phyloP scores from a whole-genome alignment of 2,113 vertebrate species.

The Daphoenositta chrysoptera region DNA sequence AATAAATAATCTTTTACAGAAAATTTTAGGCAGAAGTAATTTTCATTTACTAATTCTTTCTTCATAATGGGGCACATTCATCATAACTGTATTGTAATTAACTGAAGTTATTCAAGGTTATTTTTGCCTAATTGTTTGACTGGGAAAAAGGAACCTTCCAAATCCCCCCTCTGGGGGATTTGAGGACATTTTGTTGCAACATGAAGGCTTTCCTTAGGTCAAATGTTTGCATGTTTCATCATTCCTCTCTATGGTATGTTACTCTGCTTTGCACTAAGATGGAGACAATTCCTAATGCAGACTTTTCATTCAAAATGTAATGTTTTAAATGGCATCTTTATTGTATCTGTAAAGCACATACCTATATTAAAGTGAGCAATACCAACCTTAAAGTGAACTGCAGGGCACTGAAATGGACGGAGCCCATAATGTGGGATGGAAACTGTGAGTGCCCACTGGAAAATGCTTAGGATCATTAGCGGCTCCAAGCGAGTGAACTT shows the following conservation, averaged over 20 bases:
- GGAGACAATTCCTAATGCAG: background rate
- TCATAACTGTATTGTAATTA: constrained; percentile 2
- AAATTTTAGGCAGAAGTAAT: constrained; percentile 15
- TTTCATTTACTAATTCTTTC: background rate
- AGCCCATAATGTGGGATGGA: background rate
- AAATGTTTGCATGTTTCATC: background rate
- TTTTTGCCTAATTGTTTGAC: background rate
- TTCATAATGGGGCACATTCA: background rate
- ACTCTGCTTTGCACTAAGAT: background rate
- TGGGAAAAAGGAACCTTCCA: background rate
- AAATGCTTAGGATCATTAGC: background rate
- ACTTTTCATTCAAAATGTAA: background rate
- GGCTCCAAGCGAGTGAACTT: background rate
- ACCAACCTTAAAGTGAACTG: background rate
- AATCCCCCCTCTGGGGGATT: background rate
- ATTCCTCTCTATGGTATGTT: background rate
- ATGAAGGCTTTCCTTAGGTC: background rate
- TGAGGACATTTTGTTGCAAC: background rate
- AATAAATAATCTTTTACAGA: background rate
- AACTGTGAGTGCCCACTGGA: background rate
- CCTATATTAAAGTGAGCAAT: background rate
- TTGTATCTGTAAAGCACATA: background rate
- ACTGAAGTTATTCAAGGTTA: constrained; percentile 16
- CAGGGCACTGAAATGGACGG: background rate
- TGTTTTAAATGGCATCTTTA: background rate